Evolutionary conservation across 1,140 invertebrate species (phyloP).

Genomic region (Teleopsis dalmanni): DNA sequence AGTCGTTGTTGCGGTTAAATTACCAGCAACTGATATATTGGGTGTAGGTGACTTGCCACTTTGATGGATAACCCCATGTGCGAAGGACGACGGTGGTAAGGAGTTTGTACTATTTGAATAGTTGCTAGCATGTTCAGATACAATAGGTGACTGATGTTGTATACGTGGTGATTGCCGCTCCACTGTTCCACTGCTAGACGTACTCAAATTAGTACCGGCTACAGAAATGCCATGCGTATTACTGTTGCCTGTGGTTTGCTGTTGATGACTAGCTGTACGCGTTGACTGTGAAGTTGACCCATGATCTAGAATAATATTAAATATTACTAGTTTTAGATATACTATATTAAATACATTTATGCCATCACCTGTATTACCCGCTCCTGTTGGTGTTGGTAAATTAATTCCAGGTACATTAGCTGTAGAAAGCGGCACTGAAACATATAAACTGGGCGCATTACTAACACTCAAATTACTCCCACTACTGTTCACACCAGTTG

Average conservation of each 20-base stretch:
- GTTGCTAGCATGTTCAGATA: slow-evolving; percentile 6
- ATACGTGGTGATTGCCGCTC: slow-evolving; percentile 16
- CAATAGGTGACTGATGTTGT: slow-evolving; percentile 9
- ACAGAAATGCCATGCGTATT: too few relatives aligned
- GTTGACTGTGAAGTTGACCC: neutral
- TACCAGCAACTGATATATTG: slow-evolving; percentile 13
- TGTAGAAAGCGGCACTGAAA: slow-evolving; percentile 41
- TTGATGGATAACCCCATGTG: slow-evolving; percentile 19
- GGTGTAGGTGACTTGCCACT: slow-evolving; percentile 34
- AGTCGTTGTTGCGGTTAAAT: slow-evolving; percentile 35
- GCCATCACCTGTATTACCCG: slow-evolving; percentile 6
- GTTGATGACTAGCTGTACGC: slow-evolving; percentile 14
- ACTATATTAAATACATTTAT: neutral
- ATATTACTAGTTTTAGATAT: too few relatives aligned
- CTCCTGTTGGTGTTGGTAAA: slow-evolving; percentile 22
- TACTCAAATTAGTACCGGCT: too few relatives aligned
- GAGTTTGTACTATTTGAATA: slow-evolving; percentile 18
- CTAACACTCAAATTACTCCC: too few relatives aligned
- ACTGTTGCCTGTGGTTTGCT: slow-evolving; percentile 9
- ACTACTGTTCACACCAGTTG: neutral
- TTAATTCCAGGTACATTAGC: slow-evolving; percentile 44
- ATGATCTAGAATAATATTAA: slow-evolving; percentile 11
- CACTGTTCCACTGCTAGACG: slow-evolving; percentile 1
- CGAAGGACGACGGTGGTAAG: neutral
- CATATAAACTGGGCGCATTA: slow-evolving; percentile 35